Evolutionary conservation across 2,797 vertebrate genomes (phyloP).

Genomic region (Xiphorhynchus erythropygius): DNA sequence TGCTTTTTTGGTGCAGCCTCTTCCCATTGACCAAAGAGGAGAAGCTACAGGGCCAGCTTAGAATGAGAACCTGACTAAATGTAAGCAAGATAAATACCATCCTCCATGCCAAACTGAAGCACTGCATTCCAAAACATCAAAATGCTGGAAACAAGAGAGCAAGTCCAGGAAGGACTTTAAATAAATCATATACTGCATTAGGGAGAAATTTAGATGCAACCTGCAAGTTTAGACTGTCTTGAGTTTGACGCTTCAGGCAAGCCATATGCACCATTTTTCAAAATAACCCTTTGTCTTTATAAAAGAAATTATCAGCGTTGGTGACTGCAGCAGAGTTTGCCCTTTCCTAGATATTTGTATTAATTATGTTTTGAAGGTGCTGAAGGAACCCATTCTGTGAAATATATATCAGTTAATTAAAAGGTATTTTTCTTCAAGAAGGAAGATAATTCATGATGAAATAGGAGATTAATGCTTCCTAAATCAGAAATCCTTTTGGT

Average conservation of each 20-base stretch:
- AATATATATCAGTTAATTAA: constrained; percentile 25
- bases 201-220: background rate
- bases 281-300: background rate
- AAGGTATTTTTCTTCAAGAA: background rate
- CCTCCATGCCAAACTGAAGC: background rate
- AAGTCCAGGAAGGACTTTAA: background rate
- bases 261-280: background rate
- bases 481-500: background rate
- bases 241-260: background rate
- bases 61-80: background rate
- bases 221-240: background rate
- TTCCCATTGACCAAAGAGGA: background rate
- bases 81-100: rapidly evolving
- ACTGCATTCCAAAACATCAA: background rate
- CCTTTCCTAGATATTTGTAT: background rate
- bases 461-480: background rate
- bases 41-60: background rate
- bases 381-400: background rate
- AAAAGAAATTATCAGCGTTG: background rate
- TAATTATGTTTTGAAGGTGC: background rate
- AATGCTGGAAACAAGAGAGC: background rate
- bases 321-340: background rate
- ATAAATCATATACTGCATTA: background rate
- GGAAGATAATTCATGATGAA: background rate
- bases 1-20: too few relatives aligned